Evolutionary conservation across 2,113 vertebrate species (phyloP).

Genomic region (Macrotis lagotis): DNA sequence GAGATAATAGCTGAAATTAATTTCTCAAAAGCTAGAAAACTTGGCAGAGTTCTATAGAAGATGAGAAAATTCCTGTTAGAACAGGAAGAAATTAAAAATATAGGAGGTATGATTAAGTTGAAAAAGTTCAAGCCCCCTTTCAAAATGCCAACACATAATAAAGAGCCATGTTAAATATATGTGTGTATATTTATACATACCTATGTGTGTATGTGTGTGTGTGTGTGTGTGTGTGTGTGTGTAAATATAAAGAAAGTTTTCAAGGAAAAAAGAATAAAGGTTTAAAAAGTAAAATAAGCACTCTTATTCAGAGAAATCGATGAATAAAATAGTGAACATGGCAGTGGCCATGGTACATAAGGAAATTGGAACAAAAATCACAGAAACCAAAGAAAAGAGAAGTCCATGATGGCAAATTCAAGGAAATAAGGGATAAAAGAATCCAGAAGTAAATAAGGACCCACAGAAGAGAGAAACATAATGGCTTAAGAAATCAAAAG

Average conservation of each 20-base stretch:
- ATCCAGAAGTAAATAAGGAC: not conserved
- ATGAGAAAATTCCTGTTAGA: conserved; percentile 36
- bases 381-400: conserved; percentile 22
- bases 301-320: conserved; percentile 21
- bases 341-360: not conserved
- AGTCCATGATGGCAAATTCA: not conserved
- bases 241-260: conserved; percentile 42
- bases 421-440: not conserved
- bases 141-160: conserved; percentile 42
- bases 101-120: conserved; percentile 47
- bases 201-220: too few relatives aligned
- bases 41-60: conserved; percentile 24
- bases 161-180: conserved; percentile 20
- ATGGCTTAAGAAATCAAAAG: not conserved
- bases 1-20: conserved; percentile 47
- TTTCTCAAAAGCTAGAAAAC: conserved; percentile 33
- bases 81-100: conserved; percentile 25
- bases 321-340: conserved; percentile 37
- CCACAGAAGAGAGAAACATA: not conserved
- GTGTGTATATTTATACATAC: too few relatives aligned
- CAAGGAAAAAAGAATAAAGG: conserved; percentile 51
- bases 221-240: too few relatives aligned
- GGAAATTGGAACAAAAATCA: conserved; percentile 28
- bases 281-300: conserved; percentile 47
- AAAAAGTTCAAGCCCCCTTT: conserved; percentile 60